Percentiles rank a stretch among this genome's conserved stretches.
Conservation (phyloP, 2,113 vertebrate genomes). For the Pelmatolapia mariae region DNA sequence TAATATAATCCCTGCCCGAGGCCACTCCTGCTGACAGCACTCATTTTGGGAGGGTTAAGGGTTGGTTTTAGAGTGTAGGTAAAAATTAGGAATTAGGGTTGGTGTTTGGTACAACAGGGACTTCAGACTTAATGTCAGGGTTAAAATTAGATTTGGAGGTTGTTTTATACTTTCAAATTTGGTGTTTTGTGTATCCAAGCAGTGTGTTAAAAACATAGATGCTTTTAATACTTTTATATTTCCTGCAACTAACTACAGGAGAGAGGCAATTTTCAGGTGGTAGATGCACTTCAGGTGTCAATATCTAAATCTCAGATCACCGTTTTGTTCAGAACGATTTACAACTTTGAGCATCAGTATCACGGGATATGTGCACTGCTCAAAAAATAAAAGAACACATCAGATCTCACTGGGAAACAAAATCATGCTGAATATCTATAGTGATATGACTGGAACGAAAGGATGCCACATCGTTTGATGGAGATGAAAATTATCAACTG, state of each 20-base stretch:
- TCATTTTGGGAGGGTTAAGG: background rate
- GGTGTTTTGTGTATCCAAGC: background rate
- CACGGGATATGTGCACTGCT: background rate
- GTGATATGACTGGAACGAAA: background rate
- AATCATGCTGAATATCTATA: background rate
- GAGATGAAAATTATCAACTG: too few species aligned
- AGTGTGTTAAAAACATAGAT: background rate
- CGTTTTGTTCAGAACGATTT: accelerated
- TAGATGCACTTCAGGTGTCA: background rate
- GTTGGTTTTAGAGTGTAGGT: background rate
- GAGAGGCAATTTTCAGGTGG: background rate
- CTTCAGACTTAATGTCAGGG: background rate
- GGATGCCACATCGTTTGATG: accelerated
- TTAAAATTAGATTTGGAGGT: background rate
- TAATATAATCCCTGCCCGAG: background rate
- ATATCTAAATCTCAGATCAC: background rate
- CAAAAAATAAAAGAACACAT: background rate
- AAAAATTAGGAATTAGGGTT: background rate
- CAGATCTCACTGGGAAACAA: background rate
- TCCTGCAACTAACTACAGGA: background rate
- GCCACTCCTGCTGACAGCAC: background rate
- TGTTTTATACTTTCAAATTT: background rate
- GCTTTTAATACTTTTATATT: background rate
- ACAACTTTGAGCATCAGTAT: background rate
- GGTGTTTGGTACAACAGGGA: background rate